These are phyloP conservation scores for Lacanobia wlatinum DNA, from an alignment of 2,888 invertebrate species.

Conservation along the genomic window DNA sequence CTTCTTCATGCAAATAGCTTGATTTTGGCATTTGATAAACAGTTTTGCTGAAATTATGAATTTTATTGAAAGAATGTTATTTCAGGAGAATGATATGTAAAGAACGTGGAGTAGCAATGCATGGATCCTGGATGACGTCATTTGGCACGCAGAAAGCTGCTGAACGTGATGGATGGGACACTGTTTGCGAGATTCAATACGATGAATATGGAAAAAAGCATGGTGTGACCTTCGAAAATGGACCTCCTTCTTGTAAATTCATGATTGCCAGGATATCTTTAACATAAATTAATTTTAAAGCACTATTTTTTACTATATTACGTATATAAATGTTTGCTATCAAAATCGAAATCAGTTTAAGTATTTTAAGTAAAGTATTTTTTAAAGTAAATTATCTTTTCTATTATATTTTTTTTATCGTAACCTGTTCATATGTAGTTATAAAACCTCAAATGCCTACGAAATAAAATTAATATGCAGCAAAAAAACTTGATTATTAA, in stretches of 20 bases:
- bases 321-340: no score
- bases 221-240: neutral
- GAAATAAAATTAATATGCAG: no score
- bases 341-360: no score
- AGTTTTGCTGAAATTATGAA: no score
- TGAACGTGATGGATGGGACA: conserved; percentile 64
- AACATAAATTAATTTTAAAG: neutral
- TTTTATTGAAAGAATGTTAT: neutral
- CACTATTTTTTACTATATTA: neutral
- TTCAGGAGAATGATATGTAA: conserved; percentile 69
- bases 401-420: no score
- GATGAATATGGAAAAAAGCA: neutral
- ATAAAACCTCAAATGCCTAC: no score
- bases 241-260: conserved; percentile 18
- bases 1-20: no score
- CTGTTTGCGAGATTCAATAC: conserved; percentile 34
- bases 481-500: no score
- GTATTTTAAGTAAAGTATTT: no score
- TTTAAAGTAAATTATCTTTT: no score
- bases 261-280: conserved; percentile 64
- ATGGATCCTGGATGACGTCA: conserved; percentile 67
- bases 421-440: no score
- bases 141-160: conserved; percentile 67
- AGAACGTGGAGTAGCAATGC: conserved; percentile 64
- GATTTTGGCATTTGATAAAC: no score